phyloP scores from a whole-genome alignment of 2,797 vertebrate genomes.

The Acanthiza pusilla region DNA sequence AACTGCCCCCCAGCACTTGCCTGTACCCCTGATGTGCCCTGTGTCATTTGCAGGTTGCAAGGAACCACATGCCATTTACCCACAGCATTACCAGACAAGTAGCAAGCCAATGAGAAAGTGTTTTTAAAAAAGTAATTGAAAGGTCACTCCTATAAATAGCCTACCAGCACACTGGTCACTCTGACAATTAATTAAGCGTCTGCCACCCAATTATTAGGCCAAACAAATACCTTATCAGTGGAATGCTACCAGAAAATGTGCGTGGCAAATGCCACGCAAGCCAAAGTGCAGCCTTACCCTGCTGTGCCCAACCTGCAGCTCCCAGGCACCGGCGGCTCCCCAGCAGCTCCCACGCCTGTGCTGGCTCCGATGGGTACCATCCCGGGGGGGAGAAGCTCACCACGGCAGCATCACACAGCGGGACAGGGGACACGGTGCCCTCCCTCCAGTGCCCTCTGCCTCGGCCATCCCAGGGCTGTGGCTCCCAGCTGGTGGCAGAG shows the following conservation, averaged over 20 bases:
- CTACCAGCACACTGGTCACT: background rate
- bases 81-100: background rate
- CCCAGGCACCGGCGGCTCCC: background rate
- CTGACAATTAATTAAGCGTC: background rate
- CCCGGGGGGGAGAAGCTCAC: fast-evolving
- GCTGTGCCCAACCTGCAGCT: background rate
- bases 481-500: background rate
- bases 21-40: background rate
- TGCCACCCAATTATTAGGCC: background rate
- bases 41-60: fast-evolving
- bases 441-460: background rate
- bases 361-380: background rate
- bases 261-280: background rate
- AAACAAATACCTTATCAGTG: background rate
- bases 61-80: background rate
- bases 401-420: fast-evolving
- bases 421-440: fast-evolving
- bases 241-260: fast-evolving
- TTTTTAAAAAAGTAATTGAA: background rate
- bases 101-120: background rate
- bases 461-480: background rate
- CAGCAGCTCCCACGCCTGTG: background rate
- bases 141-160: background rate
- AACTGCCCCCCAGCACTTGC: background rate
- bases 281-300: background rate